A percentile compares a stretch with the other conserved stretches of the same genome.
Conservation (phyloP, 2,113 vertebrate species). For the Oplegnathus fasciatus region DNA sequence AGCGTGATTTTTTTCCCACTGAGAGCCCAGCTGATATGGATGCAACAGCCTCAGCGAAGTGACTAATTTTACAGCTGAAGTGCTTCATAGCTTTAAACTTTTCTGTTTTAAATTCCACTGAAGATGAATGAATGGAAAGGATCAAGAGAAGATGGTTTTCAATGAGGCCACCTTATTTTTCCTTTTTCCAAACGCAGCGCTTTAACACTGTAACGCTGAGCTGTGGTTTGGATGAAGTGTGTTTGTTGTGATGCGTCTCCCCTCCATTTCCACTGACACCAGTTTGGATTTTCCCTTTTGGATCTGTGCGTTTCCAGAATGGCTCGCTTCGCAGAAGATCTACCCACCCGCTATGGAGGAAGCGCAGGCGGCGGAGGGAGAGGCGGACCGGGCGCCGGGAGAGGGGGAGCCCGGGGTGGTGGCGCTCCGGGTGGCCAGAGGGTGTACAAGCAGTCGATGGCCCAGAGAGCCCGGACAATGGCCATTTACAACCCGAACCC, state of each 20-base stretch:
- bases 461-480: slow-evolving; percentile 98
- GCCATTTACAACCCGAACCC: slow-evolving; percentile 99
- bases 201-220: slow-evolving; percentile 54
- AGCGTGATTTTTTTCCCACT: slow-evolving; percentile 5
- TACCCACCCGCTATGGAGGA: slow-evolving; percentile 92
- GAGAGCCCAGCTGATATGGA: slow-evolving; percentile 48
- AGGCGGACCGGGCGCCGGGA: slow-evolving; percentile 86
- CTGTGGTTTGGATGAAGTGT: slow-evolving; percentile 71
- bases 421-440: slow-evolving; percentile 92
- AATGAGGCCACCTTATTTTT: slow-evolving; percentile 43
- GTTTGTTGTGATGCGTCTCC: slow-evolving; percentile 89
- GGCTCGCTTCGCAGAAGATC: slow-evolving; percentile 97
- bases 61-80: slow-evolving; percentile 49
- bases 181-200: slow-evolving; percentile 38
- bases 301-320: slow-evolving; percentile 90
- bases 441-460: slow-evolving; percentile 99
- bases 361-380: slow-evolving; percentile 83
- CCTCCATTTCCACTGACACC: slow-evolving; percentile 83
- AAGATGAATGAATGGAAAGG: slow-evolving; percentile 71
- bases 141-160: slow-evolving; percentile 55
- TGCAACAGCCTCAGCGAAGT: slow-evolving; percentile 60
- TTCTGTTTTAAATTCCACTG: slow-evolving; percentile 15
- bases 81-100: slow-evolving; percentile 50
- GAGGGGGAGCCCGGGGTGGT: slow-evolving; percentile 91
- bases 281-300: slow-evolving; percentile 88